Conservation (phyloP, 2,797 vertebrate genomes). For the Oreortyx pictus region DNA sequence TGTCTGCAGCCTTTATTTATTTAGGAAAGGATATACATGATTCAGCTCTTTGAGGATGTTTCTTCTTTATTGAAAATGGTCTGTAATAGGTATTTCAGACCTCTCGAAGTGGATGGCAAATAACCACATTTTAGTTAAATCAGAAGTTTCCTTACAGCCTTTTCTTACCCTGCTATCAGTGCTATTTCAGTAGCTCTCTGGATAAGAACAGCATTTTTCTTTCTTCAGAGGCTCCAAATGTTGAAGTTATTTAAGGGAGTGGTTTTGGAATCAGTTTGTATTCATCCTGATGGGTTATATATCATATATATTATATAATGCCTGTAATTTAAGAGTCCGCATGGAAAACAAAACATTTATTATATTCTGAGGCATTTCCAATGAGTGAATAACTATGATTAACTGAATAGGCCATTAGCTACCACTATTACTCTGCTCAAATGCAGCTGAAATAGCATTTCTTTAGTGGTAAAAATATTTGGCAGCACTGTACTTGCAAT, state of each 20-base stretch:
- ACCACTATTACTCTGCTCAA: constrained; percentile 9
- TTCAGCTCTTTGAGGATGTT: neutral
- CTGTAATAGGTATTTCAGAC: constrained; percentile 11
- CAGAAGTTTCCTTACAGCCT: neutral
- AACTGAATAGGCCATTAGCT: constrained; percentile 13
- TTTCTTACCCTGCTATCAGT: constrained; percentile 23
- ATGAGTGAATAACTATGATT: constrained; percentile 16
- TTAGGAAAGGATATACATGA: neutral
- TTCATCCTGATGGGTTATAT: constrained; percentile 2
- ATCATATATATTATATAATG: constrained; percentile 30
- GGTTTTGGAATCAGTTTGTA: constrained; percentile 21
- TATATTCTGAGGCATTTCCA: constrained; percentile 38
- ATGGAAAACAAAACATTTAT: constrained; percentile 37
- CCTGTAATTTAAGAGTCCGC: constrained; percentile 23
- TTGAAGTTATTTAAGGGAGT: neutral
- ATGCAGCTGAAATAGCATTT: constrained; percentile 34
- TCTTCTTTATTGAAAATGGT: neutral
- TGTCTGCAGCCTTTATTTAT: neutral
- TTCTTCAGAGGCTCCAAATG: neutral
- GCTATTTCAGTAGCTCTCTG: constrained; percentile 23
- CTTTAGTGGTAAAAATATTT: constrained; percentile 20
- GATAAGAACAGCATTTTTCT: constrained; percentile 9
- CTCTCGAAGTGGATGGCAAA: constrained; percentile 28
- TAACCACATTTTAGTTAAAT: constrained; percentile 33
- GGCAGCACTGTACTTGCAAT: neutral